Percentiles rank a stretch among this genome's conserved stretches.
These are phyloP conservation scores for Batillaria attramentaria DNA, from an alignment of 1,140 invertebrate species.

Conservation along the genomic window DNA sequence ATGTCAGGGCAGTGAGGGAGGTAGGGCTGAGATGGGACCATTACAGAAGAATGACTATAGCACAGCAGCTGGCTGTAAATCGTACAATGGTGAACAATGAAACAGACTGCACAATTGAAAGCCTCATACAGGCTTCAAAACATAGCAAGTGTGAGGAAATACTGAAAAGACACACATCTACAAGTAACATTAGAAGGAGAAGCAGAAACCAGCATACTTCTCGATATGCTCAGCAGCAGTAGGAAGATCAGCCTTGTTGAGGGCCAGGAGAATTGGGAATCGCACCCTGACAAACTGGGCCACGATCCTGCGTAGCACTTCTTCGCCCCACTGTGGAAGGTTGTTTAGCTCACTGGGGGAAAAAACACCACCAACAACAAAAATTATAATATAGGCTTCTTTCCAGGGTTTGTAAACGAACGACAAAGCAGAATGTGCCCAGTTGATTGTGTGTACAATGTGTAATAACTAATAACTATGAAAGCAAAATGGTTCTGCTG, in stretches of 20 bases:
- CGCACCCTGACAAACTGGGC: conserved; percentile 43
- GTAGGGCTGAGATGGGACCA: background rate
- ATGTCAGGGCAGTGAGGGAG: background rate
- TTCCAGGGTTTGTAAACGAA: no score
- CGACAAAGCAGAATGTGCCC: no score
- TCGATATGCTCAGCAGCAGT: conserved; percentile 35
- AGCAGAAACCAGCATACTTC: conserved; percentile 32
- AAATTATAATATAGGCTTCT: no score
- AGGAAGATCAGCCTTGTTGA: conserved; percentile 48
- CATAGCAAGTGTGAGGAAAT: background rate
- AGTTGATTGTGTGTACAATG: no score
- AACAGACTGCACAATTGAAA: background rate
- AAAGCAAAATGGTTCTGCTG: no score
- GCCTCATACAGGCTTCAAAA: background rate
- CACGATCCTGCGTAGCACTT: conserved; percentile 42
- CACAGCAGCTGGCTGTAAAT: background rate
- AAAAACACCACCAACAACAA: no score
- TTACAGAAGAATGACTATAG: background rate
- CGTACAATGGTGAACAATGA: background rate
- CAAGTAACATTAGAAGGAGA: background rate
- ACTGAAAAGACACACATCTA: background rate
- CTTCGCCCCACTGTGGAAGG: conserved; percentile 40
- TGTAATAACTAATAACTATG: no score
- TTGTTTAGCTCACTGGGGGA: conserved; percentile 45
- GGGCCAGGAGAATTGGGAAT: conserved; percentile 50